A percentile compares a stretch with the other conserved stretches of the same genome.
Conservation (phyloP, 2,797 vertebrate species). For the Rhabdomys pumilio region DNA sequence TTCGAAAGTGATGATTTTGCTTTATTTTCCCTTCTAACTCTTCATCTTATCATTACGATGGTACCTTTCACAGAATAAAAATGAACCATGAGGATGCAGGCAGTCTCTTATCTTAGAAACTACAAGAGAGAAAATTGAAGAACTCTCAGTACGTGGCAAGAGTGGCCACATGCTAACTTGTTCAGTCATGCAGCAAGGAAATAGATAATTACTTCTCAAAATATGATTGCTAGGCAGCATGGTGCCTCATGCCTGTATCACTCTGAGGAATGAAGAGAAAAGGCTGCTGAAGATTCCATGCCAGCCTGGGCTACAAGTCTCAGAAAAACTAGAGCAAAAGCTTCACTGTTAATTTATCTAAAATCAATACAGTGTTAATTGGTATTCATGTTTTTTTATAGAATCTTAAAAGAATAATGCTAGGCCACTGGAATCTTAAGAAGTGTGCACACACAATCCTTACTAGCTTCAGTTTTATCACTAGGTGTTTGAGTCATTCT, state of each 20-base stretch:
- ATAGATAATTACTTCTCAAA: not conserved
- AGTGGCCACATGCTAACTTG: not conserved
- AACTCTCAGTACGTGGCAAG: not conserved
- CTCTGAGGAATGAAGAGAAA: not conserved
- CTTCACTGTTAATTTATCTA: not conserved
- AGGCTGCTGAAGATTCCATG: not conserved
- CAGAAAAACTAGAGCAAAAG: not conserved
- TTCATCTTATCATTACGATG: not conserved
- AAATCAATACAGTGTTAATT: not conserved
- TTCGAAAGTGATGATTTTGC: constrained; percentile 20
- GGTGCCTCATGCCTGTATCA: not conserved
- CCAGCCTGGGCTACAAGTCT: not conserved
- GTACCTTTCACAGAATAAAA: constrained; percentile 49
- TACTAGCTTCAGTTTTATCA: not conserved
- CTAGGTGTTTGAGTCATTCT: not conserved
- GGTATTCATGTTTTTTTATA: not conserved
- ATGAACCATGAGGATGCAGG: not conserved
- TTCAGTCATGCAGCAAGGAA: not conserved
- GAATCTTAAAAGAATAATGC: constrained; percentile 13
- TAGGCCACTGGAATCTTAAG: not conserved
- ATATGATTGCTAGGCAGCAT: not conserved
- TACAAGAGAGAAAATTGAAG: not conserved
- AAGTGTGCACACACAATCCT: not conserved
- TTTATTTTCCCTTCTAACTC: constrained; percentile 33
- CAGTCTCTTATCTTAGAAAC: not conserved